Evolutionary conservation across 2,888 invertebrate genomes (phyloP), one percentile per base, ranked within the genome.

Genomic region (Ommatoiulus sabulosus): DNA sequence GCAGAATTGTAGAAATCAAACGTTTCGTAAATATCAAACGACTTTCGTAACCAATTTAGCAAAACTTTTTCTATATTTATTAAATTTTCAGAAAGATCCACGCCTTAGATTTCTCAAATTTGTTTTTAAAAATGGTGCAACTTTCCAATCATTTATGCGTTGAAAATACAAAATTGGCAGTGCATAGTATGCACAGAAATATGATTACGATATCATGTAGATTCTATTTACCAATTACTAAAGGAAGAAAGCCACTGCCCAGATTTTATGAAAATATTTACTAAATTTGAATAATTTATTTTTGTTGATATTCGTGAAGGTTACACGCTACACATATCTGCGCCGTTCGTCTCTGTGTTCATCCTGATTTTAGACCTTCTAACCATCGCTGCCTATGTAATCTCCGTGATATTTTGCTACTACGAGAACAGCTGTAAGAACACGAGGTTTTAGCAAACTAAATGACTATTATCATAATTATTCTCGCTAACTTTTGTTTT

Each of bases 311-410:
- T 72, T 72, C 24, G 8, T 46, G 24, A 52, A 87, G 87, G 87
- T 57, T 87, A 46, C 44, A 87, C 87, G 10, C 72, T 87, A 4
- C 87, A 87, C 46, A 72, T 87, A 72, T 87, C 87, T 6, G 63
- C 87, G 43, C 35, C 87, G 7, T 80, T 87, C 43, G 87, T 87
- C 15, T 72, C 87, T 43, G 63, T 87, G 44, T 43, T 87, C n/a
- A 72, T 87, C 15, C 17, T 80, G 12, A 17, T 57, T 46, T 88
- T 88, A 46, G 72, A 63, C 46, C 72, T 88, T 44, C 44, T 88
- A n/a, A 80, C 88, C 72, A 80, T 88, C 17, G 88, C 80, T 46
- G 44, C 72, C 20, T 88, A 46, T 44, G 80, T 44, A 8, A 63
- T 88, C 44, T 63, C 88, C 24, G 44, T 88, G n/a, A 35, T 88